Evolutionary conservation across 1,140 invertebrate species (phyloP).

Genomic region (Pissodes strobi): DNA sequence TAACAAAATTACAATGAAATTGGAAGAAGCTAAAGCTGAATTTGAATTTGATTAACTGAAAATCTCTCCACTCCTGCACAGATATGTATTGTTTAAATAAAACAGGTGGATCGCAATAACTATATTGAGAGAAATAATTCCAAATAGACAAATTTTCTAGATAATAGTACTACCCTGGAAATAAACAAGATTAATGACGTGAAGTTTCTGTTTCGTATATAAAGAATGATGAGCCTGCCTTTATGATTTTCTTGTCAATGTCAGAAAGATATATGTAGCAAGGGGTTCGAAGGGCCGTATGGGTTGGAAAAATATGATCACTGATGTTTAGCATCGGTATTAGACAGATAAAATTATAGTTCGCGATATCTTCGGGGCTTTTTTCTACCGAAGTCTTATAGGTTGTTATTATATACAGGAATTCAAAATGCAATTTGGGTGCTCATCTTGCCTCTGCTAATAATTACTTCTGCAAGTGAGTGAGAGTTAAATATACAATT

Average conservation of each 20-base stretch:
- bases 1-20: no score
- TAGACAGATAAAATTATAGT: conserved; percentile 42
- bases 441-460: no score
- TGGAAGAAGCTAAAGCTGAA: no score
- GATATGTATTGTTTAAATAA: no score
- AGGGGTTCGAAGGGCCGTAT: conserved; percentile 23
- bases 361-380: conserved; percentile 29
- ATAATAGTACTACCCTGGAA: conserved; percentile 4
- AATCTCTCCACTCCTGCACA: no score
- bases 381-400: conserved; percentile 38
- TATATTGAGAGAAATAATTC: no score
- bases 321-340: conserved; percentile 26
- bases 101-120: no score
- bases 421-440: conserved; percentile 7
- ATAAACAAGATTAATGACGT: conserved; percentile 15
- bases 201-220: conserved; percentile 18
- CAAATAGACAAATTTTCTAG: no score
- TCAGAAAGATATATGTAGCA: conserved; percentile 42
- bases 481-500: no score
- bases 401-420: conserved; percentile 21
- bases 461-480: no score
- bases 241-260: conserved; percentile 46
- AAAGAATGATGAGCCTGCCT: conserved; percentile 37
- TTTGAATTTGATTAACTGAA: no score
- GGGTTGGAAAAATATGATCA: conserved; percentile 25